These are phyloP conservation scores for Apis dorsata DNA, from an alignment of 1,140 invertebrate genomes.

Conservation along the genomic window DNA sequence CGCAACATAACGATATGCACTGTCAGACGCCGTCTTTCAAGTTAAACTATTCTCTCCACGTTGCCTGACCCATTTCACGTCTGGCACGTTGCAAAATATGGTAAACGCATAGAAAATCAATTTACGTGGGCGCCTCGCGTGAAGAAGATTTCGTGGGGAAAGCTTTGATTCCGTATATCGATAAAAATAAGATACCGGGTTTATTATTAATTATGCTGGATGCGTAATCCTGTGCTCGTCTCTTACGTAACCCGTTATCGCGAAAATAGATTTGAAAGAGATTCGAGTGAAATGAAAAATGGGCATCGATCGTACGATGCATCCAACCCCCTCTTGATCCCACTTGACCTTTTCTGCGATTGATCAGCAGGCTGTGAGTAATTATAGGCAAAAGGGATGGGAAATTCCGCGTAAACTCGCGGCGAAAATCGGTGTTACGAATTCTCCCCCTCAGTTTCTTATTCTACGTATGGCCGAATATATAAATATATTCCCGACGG, in stretches of 20 bases:
- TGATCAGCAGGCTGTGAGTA: constrained; percentile 45
- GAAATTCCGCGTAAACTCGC: constrained; percentile 35
- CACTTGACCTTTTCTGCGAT: constrained; percentile 52
- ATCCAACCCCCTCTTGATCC: not conserved
- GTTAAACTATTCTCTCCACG: constrained; percentile 60
- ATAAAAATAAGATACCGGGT: constrained; percentile 27
- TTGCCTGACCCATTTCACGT: constrained; percentile 74
- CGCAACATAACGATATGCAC: constrained; percentile 50
- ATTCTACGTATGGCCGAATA: constrained; percentile 11
- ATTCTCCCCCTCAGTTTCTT: constrained; percentile 36
- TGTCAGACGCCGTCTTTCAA: constrained; percentile 48
- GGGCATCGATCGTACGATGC: constrained; percentile 9
- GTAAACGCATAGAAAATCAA: constrained; percentile 37
- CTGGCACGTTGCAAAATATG: constrained; percentile 60
- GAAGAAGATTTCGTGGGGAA: constrained; percentile 26
- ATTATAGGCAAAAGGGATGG: not conserved
- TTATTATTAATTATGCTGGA: constrained; percentile 1
- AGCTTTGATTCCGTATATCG: not conserved
- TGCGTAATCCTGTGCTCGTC: not conserved
- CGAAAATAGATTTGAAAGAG: not conserved
- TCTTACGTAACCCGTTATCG: constrained; percentile 25
- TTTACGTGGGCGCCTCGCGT: constrained; percentile 11
- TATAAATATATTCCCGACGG: constrained; percentile 44
- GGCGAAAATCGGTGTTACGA: constrained; percentile 30
- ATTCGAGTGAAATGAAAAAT: constrained; percentile 21